Conservation (phyloP, 2,797 vertebrate species). For the Threskiornis aethiopicus region DNA sequence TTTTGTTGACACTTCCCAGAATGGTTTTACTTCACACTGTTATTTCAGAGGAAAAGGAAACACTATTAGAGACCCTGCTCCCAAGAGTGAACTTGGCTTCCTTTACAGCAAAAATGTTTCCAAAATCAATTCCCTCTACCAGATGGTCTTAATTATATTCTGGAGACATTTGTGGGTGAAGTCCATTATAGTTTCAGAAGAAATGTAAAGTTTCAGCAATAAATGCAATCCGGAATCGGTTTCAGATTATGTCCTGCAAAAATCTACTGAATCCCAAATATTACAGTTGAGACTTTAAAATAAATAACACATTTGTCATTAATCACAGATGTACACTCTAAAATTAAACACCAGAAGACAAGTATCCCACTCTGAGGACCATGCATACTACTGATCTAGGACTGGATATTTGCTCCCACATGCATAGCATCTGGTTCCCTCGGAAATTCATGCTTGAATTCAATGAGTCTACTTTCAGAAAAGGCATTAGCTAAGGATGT, state of each 20-base stretch:
- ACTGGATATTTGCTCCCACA: background rate
- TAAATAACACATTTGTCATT: background rate
- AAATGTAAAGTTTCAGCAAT: background rate
- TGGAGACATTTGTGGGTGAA: background rate
- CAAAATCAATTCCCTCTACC: background rate
- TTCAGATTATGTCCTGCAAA: background rate
- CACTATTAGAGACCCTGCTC: background rate
- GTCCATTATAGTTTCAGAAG: background rate
- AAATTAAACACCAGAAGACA: background rate
- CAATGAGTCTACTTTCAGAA: background rate
- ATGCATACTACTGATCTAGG: background rate
- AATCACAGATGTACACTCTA: background rate
- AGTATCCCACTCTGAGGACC: background rate
- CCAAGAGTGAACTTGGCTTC: slow-evolving; percentile 16
- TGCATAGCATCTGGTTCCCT: background rate
- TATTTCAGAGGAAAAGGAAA: slow-evolving; percentile 56
- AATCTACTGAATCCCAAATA: background rate
- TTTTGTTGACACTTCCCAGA: slow-evolving; percentile 36
- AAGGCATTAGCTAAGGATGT: background rate
- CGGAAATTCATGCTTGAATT: background rate
- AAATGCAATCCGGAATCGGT: background rate
- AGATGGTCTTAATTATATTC: background rate
- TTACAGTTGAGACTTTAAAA: background rate
- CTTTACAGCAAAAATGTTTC: slow-evolving; percentile 35
- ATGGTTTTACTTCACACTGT: slow-evolving; percentile 10